Evolutionary conservation across 2,888 invertebrate genomes (phyloP).

Genomic region (Ganaspis brasiliensis): DNA sequence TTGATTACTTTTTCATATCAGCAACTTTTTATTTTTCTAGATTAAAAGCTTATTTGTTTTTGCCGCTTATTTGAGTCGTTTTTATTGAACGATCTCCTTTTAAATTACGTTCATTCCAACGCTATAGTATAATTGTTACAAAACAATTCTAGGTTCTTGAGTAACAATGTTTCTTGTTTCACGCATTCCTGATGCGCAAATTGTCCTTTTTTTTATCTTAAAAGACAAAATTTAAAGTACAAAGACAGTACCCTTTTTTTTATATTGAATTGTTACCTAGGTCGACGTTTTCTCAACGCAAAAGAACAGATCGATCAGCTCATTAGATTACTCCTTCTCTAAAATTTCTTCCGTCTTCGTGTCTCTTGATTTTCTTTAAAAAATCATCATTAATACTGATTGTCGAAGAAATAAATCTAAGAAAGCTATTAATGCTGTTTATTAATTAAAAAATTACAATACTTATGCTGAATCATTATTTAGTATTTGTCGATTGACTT

Average conservation of each 20-base stretch:
- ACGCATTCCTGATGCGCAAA: neutral
- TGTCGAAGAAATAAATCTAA: constrained; percentile 27
- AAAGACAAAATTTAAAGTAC: neutral
- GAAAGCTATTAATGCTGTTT: neutral
- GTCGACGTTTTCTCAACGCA: constrained; percentile 75
- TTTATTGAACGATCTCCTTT: neutral
- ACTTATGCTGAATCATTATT: neutral
- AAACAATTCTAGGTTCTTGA: constrained; percentile 16
- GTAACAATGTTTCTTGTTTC: constrained; percentile 5
- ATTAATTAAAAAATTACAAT: neutral
- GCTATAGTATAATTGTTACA: constrained; percentile 30
- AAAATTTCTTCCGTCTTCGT: neutral
- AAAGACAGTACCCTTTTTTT: neutral
- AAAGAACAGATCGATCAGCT: constrained; percentile 75
- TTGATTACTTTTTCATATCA: constrained; percentile 34
- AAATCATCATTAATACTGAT: constrained; percentile 15
- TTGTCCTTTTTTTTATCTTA: neutral
- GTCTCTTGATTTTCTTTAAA: constrained; percentile 4
- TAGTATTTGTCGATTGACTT: constrained; percentile 15
- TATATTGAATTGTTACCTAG: constrained; percentile 44
- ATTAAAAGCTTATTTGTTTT: neutral
- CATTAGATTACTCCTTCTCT: constrained; percentile 18
- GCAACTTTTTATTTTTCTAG: neutral
- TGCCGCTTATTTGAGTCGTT: neutral
- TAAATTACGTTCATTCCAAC: neutral